Conservation (phyloP, 2,797 vertebrate species). For the Acanthurus tractus region DNA sequence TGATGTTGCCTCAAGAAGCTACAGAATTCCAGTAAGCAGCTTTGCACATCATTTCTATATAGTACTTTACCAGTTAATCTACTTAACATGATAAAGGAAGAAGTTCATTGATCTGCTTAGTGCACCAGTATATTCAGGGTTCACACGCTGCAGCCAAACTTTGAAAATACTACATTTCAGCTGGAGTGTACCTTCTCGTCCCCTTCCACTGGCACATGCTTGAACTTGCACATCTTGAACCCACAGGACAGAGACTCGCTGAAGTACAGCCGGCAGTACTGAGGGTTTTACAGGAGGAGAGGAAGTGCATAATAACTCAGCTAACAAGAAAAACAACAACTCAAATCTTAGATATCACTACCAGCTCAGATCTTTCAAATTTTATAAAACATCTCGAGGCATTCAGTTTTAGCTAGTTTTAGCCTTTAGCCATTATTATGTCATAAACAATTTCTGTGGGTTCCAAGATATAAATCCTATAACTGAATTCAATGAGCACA, state of each 20-base stretch:
- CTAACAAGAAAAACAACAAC: neutral
- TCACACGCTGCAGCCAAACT: neutral
- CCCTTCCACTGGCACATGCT: constrained; percentile 86
- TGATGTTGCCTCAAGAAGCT: constrained; percentile 23
- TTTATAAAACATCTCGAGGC: neutral
- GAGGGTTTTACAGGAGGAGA: constrained; percentile 29
- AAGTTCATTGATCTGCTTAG: neutral
- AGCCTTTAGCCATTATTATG: neutral
- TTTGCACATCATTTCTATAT: neutral
- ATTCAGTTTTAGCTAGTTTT: neutral
- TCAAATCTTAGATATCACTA: constrained; percentile 4
- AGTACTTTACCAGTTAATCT: neutral
- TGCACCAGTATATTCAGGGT: neutral
- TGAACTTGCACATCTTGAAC: constrained; percentile 86
- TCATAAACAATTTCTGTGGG: neutral
- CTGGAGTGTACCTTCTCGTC: constrained; percentile 90
- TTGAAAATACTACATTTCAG: neutral
- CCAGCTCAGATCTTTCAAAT: too few relatives aligned
- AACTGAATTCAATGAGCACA: neutral
- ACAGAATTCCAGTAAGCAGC: neutral
- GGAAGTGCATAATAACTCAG: neutral
- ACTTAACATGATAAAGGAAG: neutral
- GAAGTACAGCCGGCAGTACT: constrained; percentile 93
- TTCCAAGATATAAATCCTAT: neutral
- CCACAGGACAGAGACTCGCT: constrained; percentile 86